Evolutionary conservation across 2,888 invertebrate species (phyloP), one percentile per base, ranked within the genome.

Genomic region (Spilosoma lubricipeda): DNA sequence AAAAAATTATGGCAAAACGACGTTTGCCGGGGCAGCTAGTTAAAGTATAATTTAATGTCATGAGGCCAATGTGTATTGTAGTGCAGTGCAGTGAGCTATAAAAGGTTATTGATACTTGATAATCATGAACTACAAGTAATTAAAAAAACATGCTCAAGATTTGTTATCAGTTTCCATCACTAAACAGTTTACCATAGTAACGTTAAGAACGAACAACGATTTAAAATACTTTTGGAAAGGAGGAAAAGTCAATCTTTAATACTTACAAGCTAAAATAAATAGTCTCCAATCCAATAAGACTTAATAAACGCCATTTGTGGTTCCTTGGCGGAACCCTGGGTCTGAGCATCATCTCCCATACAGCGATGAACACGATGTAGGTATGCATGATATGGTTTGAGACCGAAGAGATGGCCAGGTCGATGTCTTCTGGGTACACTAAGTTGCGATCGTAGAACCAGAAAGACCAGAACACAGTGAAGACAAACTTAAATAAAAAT

Each of bases 331-430:
- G 63, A 8, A 42, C 67, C 20, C 82, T 76, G 8, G 74, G 75
- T 42, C 79, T 75, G 27, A 82, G 80, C 64, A 83, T 48, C 3
- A 80, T 52, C n/a, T 86, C 85, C 82, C 82, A 80, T 8, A 86
- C 0, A 0, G 59, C 69, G 8, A 76, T 73, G 0, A 80, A 77
- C 0, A 82, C 0, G 52, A 87, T 83, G 1, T 48, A 72, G 0
- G 83, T 80, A 18, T 87, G 87, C 83, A 87, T 85, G 0, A 87
- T 79, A 36, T 87, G 86, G 76, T 87, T 87, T 0, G 85, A 86
- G 0, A 77, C 71, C 0, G 42, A 33, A 0, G 78, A 69, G 27
- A 87, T 78, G 9, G 80, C 84, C n/a, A 72, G 66, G 66, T 87
- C 87, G 0, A 86, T 72, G 27, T 80, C 80, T 1, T 66, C 68